Evolutionary conservation across 2,113 vertebrate genomes (phyloP).

Genomic region (Colius striatus): DNA sequence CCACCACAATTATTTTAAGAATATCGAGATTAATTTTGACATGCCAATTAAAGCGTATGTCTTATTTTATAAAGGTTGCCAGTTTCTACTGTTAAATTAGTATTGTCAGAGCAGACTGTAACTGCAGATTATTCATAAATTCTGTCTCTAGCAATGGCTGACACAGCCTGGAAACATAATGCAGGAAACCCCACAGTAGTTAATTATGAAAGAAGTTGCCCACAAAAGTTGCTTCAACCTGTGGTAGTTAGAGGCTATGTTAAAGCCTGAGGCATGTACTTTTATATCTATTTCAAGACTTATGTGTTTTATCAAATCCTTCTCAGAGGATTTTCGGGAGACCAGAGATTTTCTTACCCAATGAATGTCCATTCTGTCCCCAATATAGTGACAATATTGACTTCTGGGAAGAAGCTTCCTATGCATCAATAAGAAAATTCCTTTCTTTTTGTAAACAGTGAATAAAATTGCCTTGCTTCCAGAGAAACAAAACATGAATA

Average conservation of each 20-base stretch:
- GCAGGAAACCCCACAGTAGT: neutral
- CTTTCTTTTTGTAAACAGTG: neutral
- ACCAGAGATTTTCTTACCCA: neutral
- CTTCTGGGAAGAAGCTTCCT: neutral
- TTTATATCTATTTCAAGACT: neutral
- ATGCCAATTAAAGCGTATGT: neutral
- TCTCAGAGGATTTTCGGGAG: neutral
- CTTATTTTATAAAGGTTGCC: neutral
- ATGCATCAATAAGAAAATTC: neutral
- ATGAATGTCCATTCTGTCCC: neutral
- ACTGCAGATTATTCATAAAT: neutral
- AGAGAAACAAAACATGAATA: neutral
- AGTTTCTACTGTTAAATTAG: neutral
- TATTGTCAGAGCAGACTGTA: neutral
- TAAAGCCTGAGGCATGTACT: neutral
- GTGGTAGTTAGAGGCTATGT: neutral
- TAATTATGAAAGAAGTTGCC: constrained; percentile 28
- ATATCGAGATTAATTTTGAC: neutral
- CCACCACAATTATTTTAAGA: neutral
- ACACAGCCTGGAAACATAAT: neutral
- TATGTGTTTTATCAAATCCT: neutral
- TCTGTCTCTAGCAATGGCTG: neutral
- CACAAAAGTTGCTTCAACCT: neutral
- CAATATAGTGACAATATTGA: neutral
- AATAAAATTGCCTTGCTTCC: neutral